These are phyloP conservation scores for Hypsibius dujardini DNA, from an alignment of 1,140 invertebrate genomes.

Conservation along the genomic window DNA sequence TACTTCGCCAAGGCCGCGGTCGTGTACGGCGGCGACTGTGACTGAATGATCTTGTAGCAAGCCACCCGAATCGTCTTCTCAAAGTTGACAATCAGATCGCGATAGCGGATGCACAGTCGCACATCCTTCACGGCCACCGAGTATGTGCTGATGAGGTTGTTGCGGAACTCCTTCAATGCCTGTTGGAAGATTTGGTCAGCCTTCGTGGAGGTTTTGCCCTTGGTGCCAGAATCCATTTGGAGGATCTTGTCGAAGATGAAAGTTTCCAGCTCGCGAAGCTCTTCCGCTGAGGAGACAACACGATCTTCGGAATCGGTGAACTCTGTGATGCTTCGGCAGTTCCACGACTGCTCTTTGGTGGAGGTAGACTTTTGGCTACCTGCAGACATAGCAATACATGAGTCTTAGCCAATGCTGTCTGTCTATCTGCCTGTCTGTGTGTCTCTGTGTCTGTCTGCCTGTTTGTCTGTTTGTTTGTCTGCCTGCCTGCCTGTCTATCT, in stretches of 20 bases:
- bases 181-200: slow-evolving; percentile 80
- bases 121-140: slow-evolving; percentile 44
- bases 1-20: slow-evolving; percentile 29
- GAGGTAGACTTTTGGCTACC: no score
- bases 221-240: slow-evolving; percentile 48
- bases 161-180: slow-evolving; percentile 68
- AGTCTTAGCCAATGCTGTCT: no score
- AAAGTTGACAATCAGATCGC: slow-evolving; percentile 73
- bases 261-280: slow-evolving; percentile 64
- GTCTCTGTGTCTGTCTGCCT: no score
- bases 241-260: slow-evolving; percentile 77
- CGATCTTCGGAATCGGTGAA: slow-evolving; percentile 75
- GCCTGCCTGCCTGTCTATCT: no score
- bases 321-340: slow-evolving; percentile 46
- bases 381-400: no score
- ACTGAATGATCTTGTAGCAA: slow-evolving; percentile 26
- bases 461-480: no score
- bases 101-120: slow-evolving; percentile 55
- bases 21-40: slow-evolving; percentile 30
- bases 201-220: slow-evolving; percentile 39
- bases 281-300: slow-evolving; percentile 65
- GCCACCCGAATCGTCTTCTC: slow-evolving; percentile 28
- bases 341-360: slow-evolving; percentile 45
- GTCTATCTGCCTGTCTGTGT: no score
- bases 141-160: slow-evolving; percentile 70